Percentiles rank a stretch among this genome's conserved stretches.
These are phyloP conservation scores for Chymomyza caudatula DNA, from an alignment of 2,888 invertebrate species.

Conservation along the genomic window DNA sequence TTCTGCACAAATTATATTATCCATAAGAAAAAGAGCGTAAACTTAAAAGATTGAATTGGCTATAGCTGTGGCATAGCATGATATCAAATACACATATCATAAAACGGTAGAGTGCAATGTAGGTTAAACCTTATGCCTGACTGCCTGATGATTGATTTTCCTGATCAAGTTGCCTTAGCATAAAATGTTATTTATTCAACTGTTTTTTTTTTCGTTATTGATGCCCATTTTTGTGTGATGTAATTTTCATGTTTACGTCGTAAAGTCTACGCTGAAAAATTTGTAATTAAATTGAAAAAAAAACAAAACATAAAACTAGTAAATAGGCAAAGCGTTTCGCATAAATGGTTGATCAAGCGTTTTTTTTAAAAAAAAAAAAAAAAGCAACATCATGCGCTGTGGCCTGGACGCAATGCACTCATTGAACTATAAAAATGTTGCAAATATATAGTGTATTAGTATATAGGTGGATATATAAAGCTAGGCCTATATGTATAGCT, in stretches of 20 bases:
- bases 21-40: neutral
- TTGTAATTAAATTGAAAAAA: constrained; percentile 33
- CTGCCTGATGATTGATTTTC: constrained; percentile 28
- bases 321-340: neutral
- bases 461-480: too few relatives aligned
- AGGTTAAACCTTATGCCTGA: neutral
- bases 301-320: constrained; percentile 15
- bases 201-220: constrained; percentile 20
- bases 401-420: constrained; percentile 12
- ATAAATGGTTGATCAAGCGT: constrained; percentile 5
- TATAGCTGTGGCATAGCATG: too few relatives aligned
- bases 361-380: constrained; percentile 22
- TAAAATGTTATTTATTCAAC: neutral
- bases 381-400: constrained; percentile 25
- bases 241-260: constrained; percentile 68
- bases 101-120: neutral
- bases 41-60: too few relatives aligned
- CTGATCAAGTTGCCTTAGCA: constrained; percentile 25
- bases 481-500: constrained; percentile 6
- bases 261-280: constrained; percentile 43
- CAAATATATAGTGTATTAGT: too few relatives aligned
- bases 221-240: constrained; percentile 59
- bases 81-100: neutral
- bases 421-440: neutral
- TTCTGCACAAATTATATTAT: too few relatives aligned